Conservation (phyloP, 2,888 invertebrate species). For the Macrophya annulata region DNA sequence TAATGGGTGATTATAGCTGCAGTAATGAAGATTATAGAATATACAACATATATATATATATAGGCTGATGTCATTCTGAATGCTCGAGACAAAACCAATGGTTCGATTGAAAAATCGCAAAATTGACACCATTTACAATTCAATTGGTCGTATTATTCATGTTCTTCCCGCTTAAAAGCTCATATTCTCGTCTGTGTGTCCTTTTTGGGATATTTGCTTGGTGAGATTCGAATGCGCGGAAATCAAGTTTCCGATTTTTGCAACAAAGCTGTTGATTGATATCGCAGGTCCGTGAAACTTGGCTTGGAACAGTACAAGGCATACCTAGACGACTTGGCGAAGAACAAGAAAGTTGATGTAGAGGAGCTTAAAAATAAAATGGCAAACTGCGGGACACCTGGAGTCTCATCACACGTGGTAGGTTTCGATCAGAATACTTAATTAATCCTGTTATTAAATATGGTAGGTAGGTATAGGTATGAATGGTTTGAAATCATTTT, state of each 20-base stretch:
- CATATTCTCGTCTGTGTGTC: neutral
- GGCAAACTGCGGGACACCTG: slow-evolving; percentile 90
- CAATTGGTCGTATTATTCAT: neutral
- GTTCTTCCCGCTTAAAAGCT: neutral
- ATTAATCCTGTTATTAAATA: slow-evolving; percentile 7
- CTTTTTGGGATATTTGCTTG: neutral
- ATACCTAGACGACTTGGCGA: slow-evolving; percentile 92
- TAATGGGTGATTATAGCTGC: neutral
- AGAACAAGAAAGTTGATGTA: slow-evolving; percentile 90
- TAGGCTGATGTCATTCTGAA: neutral
- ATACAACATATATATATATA: too few species aligned
- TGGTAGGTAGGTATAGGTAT: neutral
- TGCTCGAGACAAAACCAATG: neutral
- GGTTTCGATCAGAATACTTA: neutral
- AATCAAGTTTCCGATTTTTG: neutral
- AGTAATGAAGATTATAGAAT: neutral
- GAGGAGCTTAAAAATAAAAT: slow-evolving; percentile 91
- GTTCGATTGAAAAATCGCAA: neutral
- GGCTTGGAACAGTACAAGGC: slow-evolving; percentile 90
- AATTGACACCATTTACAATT: slow-evolving; percentile 3
- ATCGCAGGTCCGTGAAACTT: slow-evolving; percentile 84
- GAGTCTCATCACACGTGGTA: slow-evolving; percentile 78
- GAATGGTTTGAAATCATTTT: neutral
- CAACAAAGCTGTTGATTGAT: slow-evolving; percentile 19
- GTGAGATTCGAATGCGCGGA: neutral